Evolutionary conservation across 2,113 vertebrate genomes (phyloP), one percentile per base, ranked within the genome.

Genomic region (Mus spicilegus): DNA sequence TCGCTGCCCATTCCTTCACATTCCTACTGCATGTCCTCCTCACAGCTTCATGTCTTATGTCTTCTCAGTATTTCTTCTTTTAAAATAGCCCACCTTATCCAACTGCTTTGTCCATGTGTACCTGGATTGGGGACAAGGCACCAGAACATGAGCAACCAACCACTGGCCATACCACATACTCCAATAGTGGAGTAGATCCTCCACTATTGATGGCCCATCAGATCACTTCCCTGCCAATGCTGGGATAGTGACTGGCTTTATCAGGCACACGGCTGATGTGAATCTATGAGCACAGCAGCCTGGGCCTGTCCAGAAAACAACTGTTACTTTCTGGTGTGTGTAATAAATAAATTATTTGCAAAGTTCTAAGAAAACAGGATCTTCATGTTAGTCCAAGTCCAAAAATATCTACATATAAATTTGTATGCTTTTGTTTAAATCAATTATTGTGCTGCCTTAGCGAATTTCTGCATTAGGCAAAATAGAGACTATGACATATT

Each of bases 101-200:
- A 46, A 46, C 65, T 10, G 42, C 26, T 65, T 5, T 65, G 7
- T 28, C 26, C 24, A 61, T 46, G 5, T 65, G 7, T 42, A 42
- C 12, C 56, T 42, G 14, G 14, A 8, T 63, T 7, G 9, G 1
- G 1, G 24, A 7, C 1, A 4, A 42, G 19, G 26, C 13, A 30
- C 26, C 14, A 42, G 39, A 85, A 42, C 24, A 5, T 65, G 24
- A 39, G 4, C 13, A 84, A 19, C 3, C 7, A 63, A 28, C 14
- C 58, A 65, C 4, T 28, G n/a, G 22, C 61, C 24, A 24, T 26
- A 63, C 61, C 61, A 63, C 61, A 42, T 42, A 42, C 42, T 42
- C 42, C 42, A 42, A 42, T 42, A 42, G 42, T 42, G 42, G 42
- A 42, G 24, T 84, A 42, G 22, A 26, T 30, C n/a, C 13, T 63